Conservation (phyloP, 2,113 vertebrate genomes). For the Melanerpes aurifrons region DNA sequence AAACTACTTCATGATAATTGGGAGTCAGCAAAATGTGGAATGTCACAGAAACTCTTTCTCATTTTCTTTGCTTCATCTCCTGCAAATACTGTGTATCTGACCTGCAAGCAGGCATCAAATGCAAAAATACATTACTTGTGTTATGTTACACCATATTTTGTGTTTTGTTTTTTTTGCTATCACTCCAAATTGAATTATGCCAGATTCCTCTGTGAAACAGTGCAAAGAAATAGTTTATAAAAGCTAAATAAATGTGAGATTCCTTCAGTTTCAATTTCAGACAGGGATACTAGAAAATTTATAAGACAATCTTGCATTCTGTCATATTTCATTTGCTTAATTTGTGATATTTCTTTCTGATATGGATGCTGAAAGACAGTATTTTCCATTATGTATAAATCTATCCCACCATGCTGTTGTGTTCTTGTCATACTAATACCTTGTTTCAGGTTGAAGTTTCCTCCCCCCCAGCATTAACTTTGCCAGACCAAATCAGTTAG, state of each 20-base stretch:
- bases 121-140: neutral
- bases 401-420: neutral
- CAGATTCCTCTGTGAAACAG: neutral
- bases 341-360: neutral
- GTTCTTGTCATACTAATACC: neutral
- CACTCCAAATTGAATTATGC: neutral
- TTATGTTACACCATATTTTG: neutral
- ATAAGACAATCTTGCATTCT: neutral
- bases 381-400: neutral
- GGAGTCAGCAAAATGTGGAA: neutral
- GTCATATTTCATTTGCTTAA: neutral
- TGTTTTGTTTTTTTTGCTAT: neutral
- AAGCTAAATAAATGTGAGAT: neutral
- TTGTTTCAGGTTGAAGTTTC: too few relatives aligned
- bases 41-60: neutral
- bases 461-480: too few relatives aligned
- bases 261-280: neutral
- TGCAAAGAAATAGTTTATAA: neutral
- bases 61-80: neutral
- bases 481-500: too few relatives aligned
- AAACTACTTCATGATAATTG: neutral
- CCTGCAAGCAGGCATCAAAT: neutral
- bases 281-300: neutral
- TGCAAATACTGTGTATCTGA: neutral
- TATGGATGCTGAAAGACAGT: neutral